Evolutionary conservation across 1,140 invertebrate species (phyloP).

Genomic region (Penaeus chinensis): DNA sequence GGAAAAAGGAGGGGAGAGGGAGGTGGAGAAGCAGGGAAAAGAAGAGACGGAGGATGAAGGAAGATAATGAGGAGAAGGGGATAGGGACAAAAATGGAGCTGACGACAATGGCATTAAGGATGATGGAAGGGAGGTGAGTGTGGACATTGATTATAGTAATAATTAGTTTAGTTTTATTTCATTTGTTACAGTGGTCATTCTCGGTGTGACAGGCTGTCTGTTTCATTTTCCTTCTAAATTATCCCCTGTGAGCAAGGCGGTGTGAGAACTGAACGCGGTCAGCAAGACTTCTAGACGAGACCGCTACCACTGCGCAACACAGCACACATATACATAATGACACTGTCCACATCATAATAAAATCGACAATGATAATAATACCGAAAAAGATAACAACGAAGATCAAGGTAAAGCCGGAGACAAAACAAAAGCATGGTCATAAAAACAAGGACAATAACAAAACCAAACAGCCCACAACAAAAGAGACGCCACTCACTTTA

Average conservation of each 20-base stretch:
- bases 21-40: not conserved
- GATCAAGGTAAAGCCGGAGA: not conserved
- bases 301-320: too few species aligned
- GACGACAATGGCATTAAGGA: not conserved
- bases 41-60: not conserved
- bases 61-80: not conserved
- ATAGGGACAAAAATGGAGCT: not conserved
- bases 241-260: too few species aligned
- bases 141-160: too few species aligned
- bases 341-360: too few species aligned
- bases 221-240: too few species aligned
- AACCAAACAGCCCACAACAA: not conserved
- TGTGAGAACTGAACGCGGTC: too few species aligned
- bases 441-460: not conserved
- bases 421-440: not conserved
- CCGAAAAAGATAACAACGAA: not conserved
- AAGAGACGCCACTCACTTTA: conserved; percentile 25
- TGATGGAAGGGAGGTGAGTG: not conserved
- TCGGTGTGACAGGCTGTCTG: too few species aligned
- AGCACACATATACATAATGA: too few species aligned
- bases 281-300: too few species aligned
- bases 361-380: not conserved
- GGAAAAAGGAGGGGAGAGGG: not conserved
- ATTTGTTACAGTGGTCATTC: too few species aligned
- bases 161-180: too few species aligned